Evolutionary conservation across 2,797 vertebrate genomes (phyloP), one percentile per base, ranked within the genome.

Genomic region (Dermochelys coriacea): DNA sequence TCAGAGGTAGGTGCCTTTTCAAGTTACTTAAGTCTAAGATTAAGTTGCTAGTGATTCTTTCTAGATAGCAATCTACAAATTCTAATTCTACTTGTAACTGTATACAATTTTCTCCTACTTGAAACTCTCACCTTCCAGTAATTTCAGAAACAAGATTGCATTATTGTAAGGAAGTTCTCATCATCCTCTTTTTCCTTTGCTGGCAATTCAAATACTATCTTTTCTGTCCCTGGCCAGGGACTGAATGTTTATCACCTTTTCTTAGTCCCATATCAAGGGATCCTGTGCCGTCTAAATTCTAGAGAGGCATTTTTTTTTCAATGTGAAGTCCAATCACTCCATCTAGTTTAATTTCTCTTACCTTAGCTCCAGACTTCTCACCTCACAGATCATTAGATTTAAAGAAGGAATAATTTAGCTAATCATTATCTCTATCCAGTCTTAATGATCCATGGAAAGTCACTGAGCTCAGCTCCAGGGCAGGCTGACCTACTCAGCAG

Each of bases 371-470:
- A 94, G 29, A 91, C 54, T 87, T 96, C 96, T 97, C 86, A 97
- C 83, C 87, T 97, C 93, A 96, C 50, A 97, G 90, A 71, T 97
- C 96, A 97, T 97, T 98, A 97, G 86, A 82, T 34, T 79, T 52
- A 84, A 61, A 95, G 87, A 95, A 97, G 90, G 89, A 97, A 96
- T 96, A 96, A 96, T 96, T 94, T 97, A 97, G 80, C 80, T 97
- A 94, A 96, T 95, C 87, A 94, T 96, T 97, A 96, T 15, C 41
- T 88, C 61, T 71, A 82, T 82, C 87, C 91, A 74, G 82, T 82
- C 82, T 96, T 97, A 98, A 97, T 97, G 96, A 90, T 75, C 97
- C 94, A 85, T 95, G 71, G 82, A 96, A 97, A 97, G 29, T 47
- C 94, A 85, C 88, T 97, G 93, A 93, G 95, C 84, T 97, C 93